Evolutionary conservation across 2,888 invertebrate species (phyloP).

Genomic region (Clivina fossor): DNA sequence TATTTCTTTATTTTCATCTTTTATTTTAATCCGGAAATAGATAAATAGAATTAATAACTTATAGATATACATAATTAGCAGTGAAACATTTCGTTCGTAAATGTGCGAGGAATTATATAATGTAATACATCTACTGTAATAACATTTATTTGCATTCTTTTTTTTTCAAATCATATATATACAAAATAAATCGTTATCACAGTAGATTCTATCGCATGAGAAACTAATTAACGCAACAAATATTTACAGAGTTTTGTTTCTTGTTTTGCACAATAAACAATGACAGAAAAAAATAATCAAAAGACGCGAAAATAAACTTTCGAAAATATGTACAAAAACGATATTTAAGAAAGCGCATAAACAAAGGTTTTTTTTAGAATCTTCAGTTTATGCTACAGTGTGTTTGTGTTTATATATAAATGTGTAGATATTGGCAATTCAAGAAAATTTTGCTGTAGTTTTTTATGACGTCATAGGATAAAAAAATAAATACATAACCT

Average conservation of each 20-base stretch:
- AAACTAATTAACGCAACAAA: conserved; percentile 24
- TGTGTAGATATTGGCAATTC: no score
- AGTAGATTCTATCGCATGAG: conserved; percentile 30
- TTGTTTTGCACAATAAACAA: conserved; percentile 28
- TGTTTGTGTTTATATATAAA: no score
- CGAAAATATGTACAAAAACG: conserved; percentile 29
- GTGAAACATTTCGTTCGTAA: conserved; percentile 5
- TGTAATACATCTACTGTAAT: conserved; percentile 31
- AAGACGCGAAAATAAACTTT: conserved; percentile 24
- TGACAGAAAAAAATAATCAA: conserved; percentile 21
- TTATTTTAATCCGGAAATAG: no score
- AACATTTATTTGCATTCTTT: conserved; percentile 23
- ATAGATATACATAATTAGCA: no score
- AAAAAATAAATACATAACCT: no score
- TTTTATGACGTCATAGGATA: no score
- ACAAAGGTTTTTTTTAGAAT: no score
- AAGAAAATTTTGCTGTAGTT: no score
- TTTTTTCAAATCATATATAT: conserved; percentile 18
- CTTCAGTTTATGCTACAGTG: no score
- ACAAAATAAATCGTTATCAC: conserved; percentile 28
- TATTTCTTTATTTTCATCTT: no score
- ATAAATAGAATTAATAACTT: no score
- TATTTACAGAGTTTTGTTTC: conserved; percentile 23
- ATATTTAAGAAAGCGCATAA: conserved; percentile 31
- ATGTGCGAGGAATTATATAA: conserved; percentile 29